Percentiles rank a stretch among this genome's conserved stretches.
phyloP scores from a whole-genome alignment of 1,140 invertebrate species.

The Scylla paramamosain region DNA sequence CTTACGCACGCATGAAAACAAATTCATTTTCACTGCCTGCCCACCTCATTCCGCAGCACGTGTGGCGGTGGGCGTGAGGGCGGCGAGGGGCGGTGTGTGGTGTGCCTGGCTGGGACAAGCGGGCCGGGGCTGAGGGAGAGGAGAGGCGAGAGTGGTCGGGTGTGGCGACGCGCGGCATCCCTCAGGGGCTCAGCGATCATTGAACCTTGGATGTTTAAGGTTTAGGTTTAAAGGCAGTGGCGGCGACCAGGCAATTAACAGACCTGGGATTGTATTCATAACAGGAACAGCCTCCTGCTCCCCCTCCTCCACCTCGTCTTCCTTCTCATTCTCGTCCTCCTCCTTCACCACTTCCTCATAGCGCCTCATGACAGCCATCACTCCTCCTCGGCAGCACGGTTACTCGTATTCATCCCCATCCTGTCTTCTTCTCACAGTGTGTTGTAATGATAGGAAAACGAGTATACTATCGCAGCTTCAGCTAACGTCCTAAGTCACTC shows the following conservation, averaged over 20 bases:
- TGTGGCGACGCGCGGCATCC: slow-evolving; percentile 12
- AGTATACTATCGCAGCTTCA: background rate
- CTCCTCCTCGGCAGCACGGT: background rate
- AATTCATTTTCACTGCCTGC: background rate
- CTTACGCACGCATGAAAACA: slow-evolving; percentile 1
- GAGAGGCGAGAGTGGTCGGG: slow-evolving; percentile 1
- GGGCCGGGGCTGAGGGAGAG: background rate
- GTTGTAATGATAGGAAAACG: background rate
- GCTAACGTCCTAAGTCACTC: too few relatives aligned
- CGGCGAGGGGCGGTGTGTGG: background rate
- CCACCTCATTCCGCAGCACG: background rate
- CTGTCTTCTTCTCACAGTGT: background rate
- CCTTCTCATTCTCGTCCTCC: background rate
- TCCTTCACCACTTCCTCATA: background rate
- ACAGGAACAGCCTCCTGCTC: background rate
- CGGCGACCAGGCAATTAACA: slow-evolving; percentile 39
- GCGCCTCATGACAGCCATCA: background rate
- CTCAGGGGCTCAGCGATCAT: slow-evolving; percentile 51
- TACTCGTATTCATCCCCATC: background rate
- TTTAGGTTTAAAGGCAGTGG: slow-evolving; percentile 52
- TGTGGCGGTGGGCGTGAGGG: background rate
- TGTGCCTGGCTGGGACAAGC: background rate
- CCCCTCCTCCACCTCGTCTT: background rate
- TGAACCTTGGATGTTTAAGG: slow-evolving; percentile 48
- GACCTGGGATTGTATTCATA: slow-evolving; percentile 17